Evolutionary conservation across 2,113 vertebrate genomes (phyloP).

Genomic region (Chroicocephalus ridibundus): DNA sequence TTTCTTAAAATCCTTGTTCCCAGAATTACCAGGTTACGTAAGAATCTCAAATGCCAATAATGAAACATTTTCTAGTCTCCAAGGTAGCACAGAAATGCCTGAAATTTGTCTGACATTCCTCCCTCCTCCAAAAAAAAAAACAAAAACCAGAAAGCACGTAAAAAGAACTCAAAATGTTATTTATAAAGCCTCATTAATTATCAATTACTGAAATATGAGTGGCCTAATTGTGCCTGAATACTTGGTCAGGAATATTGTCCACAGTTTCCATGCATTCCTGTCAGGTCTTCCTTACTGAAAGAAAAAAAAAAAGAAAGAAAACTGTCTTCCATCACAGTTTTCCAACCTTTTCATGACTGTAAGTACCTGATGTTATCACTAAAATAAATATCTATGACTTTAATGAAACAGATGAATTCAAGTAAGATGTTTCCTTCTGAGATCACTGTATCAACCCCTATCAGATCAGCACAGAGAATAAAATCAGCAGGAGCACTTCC

Average conservation of each 20-base stretch:
- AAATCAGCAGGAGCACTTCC: not conserved
- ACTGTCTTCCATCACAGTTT: not conserved
- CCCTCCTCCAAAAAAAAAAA: not conserved
- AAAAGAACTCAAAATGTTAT: not conserved
- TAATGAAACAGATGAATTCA: not conserved
- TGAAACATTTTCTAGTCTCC: conserved; percentile 49
- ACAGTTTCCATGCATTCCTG: not conserved
- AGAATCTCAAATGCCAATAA: conserved; percentile 35
- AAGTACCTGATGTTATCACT: not conserved
- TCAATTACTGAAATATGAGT: not conserved
- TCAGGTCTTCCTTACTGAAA: not conserved
- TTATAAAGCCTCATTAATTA: not conserved
- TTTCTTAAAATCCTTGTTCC: conserved; percentile 30
- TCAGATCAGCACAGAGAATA: not conserved
- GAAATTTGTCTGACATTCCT: conserved; percentile 29
- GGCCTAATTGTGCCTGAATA: not conserved
- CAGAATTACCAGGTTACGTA: conserved; percentile 46
- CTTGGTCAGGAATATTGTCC: not conserved
- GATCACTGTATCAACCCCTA: not conserved
- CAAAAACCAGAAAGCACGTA: not conserved
- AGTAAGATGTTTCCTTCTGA: not conserved
- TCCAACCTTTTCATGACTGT: not conserved
- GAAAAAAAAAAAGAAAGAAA: too few species aligned
- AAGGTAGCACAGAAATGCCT: conserved; percentile 53
- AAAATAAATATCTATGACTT: not conserved